These are phyloP conservation scores for Eledona agricola DNA, from an alignment of 2,888 invertebrate genomes.

Conservation along the genomic window DNA sequence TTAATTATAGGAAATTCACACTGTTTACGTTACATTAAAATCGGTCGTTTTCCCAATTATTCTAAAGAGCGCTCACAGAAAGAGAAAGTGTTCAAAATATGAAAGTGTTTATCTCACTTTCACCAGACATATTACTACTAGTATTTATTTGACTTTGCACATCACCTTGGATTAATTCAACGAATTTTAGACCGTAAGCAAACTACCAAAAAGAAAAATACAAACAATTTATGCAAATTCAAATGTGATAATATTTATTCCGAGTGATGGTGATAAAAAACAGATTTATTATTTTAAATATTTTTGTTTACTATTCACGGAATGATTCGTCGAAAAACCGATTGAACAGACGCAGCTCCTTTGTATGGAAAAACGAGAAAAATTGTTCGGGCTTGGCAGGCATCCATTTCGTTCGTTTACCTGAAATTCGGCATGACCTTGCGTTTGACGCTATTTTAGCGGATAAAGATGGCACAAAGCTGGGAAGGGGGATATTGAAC, in stretches of 20 bases:
- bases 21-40: too few relatives aligned
- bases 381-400: conserved; percentile 17
- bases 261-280: too few relatives aligned
- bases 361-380: conserved; percentile 4
- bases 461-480: background rate
- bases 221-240: too few relatives aligned
- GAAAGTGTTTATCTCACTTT: conserved; percentile 45
- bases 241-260: too few relatives aligned
- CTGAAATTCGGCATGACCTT: conserved; percentile 17
- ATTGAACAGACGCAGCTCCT: conserved; percentile 7
- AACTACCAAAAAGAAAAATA: too few relatives aligned
- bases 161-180: conserved; percentile 33
- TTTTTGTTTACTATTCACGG: too few relatives aligned
- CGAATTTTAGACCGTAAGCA: conserved; percentile 4
- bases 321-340: conserved; percentile 16
- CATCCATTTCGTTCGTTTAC: conserved; percentile 27
- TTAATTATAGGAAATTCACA: too few relatives aligned
- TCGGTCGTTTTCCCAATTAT: conserved; percentile 5
- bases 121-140: conserved; percentile 40
- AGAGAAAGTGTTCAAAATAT: conserved; percentile 45
- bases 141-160: conserved; percentile 34
- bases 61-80: conserved; percentile 19
- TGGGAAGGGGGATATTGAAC: background rate
- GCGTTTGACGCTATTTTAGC: conserved; percentile 4
- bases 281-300: too few relatives aligned